Conservation (phyloP, 1,140 invertebrate genomes). For the Mercenaria mercenaria region DNA sequence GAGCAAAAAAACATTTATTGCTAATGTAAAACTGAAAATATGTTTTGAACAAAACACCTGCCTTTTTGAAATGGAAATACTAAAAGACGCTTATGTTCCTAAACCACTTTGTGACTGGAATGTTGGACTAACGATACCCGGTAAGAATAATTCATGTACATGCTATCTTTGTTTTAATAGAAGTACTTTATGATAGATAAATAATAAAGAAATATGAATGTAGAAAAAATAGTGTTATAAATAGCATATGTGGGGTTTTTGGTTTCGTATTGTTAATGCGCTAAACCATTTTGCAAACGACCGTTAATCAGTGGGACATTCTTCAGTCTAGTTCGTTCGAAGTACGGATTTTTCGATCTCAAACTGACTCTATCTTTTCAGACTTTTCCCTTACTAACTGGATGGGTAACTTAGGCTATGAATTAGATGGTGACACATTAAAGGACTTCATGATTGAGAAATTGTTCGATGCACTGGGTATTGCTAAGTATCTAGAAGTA, state of each 20-base stretch:
- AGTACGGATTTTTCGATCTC: neutral
- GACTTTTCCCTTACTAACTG: constrained; percentile 12
- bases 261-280: too few relatives aligned
- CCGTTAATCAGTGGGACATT: too few relatives aligned
- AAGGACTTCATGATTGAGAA: constrained; percentile 22
- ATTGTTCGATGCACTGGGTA: constrained; percentile 14
- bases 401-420: neutral
- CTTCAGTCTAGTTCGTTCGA: too few relatives aligned
- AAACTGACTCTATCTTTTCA: too few relatives aligned
- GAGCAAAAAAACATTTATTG: constrained; percentile 16
- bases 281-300: too few relatives aligned
- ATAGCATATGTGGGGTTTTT: too few relatives aligned
- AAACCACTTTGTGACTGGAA: constrained; percentile 37
- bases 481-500: constrained; percentile 9
- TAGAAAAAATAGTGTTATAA: too few relatives aligned
- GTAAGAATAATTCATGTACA: too few relatives aligned
- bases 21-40: constrained; percentile 31
- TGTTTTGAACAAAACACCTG: constrained; percentile 3
- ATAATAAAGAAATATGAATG: too few relatives aligned
- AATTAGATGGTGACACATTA: neutral
- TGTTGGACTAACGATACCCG: neutral
- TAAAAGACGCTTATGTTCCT: constrained; percentile 15
- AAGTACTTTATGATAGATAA: too few relatives aligned
- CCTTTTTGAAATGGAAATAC: neutral
- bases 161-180: too few relatives aligned